Conservation (phyloP, 1,140 invertebrate species). For the Augochlora pura region DNA sequence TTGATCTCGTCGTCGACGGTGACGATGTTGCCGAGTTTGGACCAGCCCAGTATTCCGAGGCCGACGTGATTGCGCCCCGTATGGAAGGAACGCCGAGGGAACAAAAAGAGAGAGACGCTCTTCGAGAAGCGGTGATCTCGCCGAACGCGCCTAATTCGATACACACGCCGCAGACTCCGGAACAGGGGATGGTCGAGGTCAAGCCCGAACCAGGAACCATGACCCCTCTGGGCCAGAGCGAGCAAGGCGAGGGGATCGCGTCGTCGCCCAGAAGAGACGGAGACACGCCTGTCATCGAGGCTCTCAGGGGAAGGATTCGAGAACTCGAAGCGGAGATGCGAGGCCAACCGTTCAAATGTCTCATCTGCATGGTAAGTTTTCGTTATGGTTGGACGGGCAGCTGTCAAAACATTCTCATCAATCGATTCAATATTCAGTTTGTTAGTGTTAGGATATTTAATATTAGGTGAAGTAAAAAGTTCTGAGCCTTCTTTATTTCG, state of each 20-base stretch:
- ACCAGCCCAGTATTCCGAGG: slow-evolving; percentile 90
- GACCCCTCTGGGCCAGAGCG: slow-evolving; percentile 66
- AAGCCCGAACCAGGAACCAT: slow-evolving; percentile 77
- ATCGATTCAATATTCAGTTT: too few species aligned
- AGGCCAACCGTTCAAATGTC: slow-evolving; percentile 87
- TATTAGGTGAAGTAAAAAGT: too few species aligned
- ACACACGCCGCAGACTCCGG: slow-evolving; percentile 62
- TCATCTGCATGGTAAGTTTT: slow-evolving; percentile 91
- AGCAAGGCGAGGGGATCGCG: slow-evolving; percentile 76
- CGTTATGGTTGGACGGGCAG: neutral
- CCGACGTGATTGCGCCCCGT: slow-evolving; percentile 84
- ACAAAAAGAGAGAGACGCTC: slow-evolving; percentile 82
- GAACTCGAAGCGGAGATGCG: slow-evolving; percentile 84
- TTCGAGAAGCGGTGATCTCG: slow-evolving; percentile 83
- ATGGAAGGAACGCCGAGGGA: slow-evolving; percentile 81
- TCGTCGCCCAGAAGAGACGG: slow-evolving; percentile 78
- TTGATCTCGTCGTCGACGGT: slow-evolving; percentile 89
- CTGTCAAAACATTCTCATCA: too few species aligned
- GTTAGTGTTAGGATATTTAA: too few species aligned
- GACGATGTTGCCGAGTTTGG: slow-evolving; percentile 90
- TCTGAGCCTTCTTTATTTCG: too few species aligned
- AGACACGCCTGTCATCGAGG: slow-evolving; percentile 86
- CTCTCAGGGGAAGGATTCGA: slow-evolving; percentile 85
- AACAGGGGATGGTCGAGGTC: slow-evolving; percentile 71
- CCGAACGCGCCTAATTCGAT: slow-evolving; percentile 73